phyloP scores from a whole-genome alignment of 2,888 invertebrate species.

The Xanthorhoe designata region DNA sequence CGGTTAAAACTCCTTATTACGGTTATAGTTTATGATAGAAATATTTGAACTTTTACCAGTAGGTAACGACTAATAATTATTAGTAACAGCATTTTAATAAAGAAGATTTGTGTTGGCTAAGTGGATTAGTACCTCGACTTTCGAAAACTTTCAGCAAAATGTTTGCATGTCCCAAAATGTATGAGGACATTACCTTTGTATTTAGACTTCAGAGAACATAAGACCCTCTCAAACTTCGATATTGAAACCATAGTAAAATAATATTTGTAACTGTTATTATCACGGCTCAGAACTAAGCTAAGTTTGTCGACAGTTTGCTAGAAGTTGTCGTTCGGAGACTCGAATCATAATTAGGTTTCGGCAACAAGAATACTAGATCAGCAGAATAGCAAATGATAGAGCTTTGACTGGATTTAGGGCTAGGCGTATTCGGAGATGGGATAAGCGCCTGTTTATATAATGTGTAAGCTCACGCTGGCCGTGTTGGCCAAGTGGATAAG shows the following conservation, averaged over 20 bases:
- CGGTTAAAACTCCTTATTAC: too few species aligned
- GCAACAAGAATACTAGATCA: not conserved
- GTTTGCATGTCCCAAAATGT: too few species aligned
- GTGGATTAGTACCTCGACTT: too few species aligned
- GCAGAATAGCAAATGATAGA: not conserved
- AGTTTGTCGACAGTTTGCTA: not conserved
- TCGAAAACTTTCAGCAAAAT: too few species aligned
- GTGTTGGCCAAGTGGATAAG: too few species aligned
- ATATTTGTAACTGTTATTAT: conserved; percentile 21
- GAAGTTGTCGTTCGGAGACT: not conserved
- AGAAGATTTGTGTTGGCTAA: too few species aligned
- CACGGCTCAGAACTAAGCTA: not conserved
- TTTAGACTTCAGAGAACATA: not conserved
- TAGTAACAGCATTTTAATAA: too few species aligned
- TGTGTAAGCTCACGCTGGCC: not conserved
- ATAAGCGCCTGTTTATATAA: not conserved
- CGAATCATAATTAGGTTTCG: not conserved
- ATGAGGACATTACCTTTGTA: not conserved
- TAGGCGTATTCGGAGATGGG: not conserved
- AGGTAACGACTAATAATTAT: too few species aligned
- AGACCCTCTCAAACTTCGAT: conserved; percentile 19
- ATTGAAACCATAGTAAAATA: conserved; percentile 13
- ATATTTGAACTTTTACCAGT: too few species aligned
- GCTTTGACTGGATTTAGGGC: not conserved
- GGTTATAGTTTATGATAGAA: too few species aligned